Conservation (phyloP, 2,113 vertebrate species). For the Accipiter virgatus region DNA sequence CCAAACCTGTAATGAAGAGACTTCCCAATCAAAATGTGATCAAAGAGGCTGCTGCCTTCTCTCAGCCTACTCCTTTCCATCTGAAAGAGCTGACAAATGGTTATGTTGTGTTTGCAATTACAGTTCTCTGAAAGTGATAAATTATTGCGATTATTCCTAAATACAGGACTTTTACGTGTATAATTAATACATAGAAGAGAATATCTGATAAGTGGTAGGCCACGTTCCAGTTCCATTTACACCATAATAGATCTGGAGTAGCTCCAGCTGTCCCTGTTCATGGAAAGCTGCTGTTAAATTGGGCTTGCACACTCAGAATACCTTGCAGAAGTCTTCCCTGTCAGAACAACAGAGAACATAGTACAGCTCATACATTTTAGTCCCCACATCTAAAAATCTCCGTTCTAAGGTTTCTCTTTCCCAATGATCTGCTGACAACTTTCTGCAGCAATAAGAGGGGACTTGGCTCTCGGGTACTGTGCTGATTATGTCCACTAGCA, state of each 20-base stretch:
- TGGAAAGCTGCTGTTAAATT: not conserved
- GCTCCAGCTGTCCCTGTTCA: slow-evolving; percentile 26
- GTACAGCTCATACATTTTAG: not conserved
- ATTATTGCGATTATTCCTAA: slow-evolving; percentile 61
- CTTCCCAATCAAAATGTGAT: slow-evolving; percentile 40
- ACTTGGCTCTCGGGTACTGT: not conserved
- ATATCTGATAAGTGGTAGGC: slow-evolving; percentile 33
- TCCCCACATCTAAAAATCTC: not conserved
- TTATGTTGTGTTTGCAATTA: slow-evolving; percentile 60
- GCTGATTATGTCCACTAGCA: not conserved
- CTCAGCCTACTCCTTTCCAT: slow-evolving; percentile 58
- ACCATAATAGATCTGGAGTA: slow-evolving; percentile 40
- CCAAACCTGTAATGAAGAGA: slow-evolving; percentile 21
- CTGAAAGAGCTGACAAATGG: slow-evolving; percentile 54
- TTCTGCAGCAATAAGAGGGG: not conserved
- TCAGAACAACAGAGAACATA: not conserved
- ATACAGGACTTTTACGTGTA: slow-evolving; percentile 43
- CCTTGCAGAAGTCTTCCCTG: not conserved
- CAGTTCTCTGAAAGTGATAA: slow-evolving; percentile 57
- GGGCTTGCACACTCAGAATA: not conserved
- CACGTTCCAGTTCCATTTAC: slow-evolving; percentile 46
- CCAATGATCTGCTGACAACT: not conserved
- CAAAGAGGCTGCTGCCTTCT: slow-evolving; percentile 51
- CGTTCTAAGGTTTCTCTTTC: not conserved
- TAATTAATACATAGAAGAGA: slow-evolving; percentile 56